Base-by-base conservation (phyloP, 2,888 invertebrate species). In the Chorisops tibialis region DNA sequence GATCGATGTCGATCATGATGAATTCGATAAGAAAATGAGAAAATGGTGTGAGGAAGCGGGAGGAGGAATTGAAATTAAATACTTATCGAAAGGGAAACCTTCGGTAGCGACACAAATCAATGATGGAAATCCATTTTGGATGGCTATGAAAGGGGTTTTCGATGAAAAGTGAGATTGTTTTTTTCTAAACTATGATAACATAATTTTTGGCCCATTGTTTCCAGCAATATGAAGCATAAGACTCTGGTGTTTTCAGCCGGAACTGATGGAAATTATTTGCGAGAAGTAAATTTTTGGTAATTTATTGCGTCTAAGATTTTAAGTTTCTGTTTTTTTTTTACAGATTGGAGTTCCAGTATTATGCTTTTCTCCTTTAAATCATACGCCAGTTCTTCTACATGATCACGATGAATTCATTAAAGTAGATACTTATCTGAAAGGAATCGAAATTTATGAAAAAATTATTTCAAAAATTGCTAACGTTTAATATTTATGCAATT, bases 341-440 rank as follows among this genome's bases (percentile, higher is more conserved):
- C 72, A 87, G 83, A 72, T 83, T 39, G 93, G 91, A 11, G 82
- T 91, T 58, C 90, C 91, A 2, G 93, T 93, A 0, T 79, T 97
- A 64, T 93, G 96, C 14, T 95, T 97, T 79, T 93, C 94, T 0
- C 95, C 96, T 0, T 89, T 96, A 81, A 89, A 89, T 70, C 83
- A 87, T 70, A 95, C 94, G 0, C 88, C 87, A 0, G 85, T 93
- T 2, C 81, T 91, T 1, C 82, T 97, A 1, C 98, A 98, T 73
- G 93, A 95, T 75, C 90, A 96, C 74, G 85, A 98, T 74, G 97
- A 98, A 74, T 91, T 83, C 71, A 79, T 98, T 11, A 85, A 86
- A 63, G 88, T 87, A 56, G 82, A 86, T 11, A 83, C 86, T 3
- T 96, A 92, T 78, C 76, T 96, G 3, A 80, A 81, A 19, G 97